phyloP scores from a whole-genome alignment of 2,113 vertebrate genomes.

The Entelurus aequoreus region DNA sequence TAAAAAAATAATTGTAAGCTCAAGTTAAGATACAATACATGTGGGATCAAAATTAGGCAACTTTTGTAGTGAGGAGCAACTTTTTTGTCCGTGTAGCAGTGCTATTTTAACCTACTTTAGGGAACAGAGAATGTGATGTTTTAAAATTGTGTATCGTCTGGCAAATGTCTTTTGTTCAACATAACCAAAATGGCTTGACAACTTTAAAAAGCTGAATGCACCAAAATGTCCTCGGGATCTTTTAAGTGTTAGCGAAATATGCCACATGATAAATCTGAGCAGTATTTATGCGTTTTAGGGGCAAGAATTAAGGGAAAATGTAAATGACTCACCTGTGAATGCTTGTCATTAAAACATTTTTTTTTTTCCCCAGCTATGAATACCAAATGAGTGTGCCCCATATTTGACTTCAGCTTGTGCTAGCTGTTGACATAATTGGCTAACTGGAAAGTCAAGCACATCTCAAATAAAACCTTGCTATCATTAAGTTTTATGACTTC shows the following conservation, averaged over 20 bases:
- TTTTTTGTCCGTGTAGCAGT: no score
- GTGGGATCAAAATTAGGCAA: no score
- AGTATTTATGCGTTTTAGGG: not conserved
- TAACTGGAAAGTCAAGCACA: not conserved
- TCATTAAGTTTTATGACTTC: not conserved
- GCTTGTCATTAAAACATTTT: not conserved
- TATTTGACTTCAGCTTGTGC: not conserved
- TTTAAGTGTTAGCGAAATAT: not conserved
- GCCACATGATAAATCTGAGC: not conserved
- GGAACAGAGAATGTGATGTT: no score
- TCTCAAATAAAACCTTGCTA: not conserved
- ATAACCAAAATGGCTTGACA: no score
- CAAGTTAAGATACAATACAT: no score
- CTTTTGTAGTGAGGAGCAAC: no score
- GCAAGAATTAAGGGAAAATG: not conserved
- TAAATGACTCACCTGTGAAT: not conserved
- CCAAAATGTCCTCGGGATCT: no score
- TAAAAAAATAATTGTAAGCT: no score
- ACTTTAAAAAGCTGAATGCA: no score
- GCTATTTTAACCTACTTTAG: no score
- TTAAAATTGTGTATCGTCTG: no score
- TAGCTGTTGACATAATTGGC: not conserved
- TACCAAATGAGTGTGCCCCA: not conserved
- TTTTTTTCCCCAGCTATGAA: not conserved
- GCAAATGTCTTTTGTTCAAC: no score